Evolutionary conservation across 2,888 invertebrate genomes (phyloP).

Genomic region (Polietes domitor): DNA sequence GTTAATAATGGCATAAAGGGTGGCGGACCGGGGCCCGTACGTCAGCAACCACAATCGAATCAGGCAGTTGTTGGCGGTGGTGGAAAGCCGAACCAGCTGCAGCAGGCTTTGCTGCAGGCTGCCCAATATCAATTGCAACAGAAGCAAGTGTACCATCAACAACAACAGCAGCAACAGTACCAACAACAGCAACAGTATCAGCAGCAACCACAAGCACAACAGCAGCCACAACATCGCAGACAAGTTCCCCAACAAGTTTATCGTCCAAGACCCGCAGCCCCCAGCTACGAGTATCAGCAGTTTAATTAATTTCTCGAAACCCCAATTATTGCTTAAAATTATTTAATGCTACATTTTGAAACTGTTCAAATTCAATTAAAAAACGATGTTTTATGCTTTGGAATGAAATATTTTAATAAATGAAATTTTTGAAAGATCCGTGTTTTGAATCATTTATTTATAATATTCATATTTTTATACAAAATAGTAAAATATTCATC

Average conservation of each 20-base stretch:
- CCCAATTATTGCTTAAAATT: not conserved
- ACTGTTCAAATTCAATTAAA: not conserved
- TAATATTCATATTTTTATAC: no score
- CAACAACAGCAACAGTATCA: slow-evolving; percentile 21
- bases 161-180: slow-evolving; percentile 37
- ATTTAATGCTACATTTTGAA: not conserved
- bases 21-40: not conserved
- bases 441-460: no score
- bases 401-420: not conserved
- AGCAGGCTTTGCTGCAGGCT: slow-evolving; percentile 58
- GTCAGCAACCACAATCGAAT: slow-evolving; percentile 24
- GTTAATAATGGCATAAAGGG: slow-evolving; percentile 24
- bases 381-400: not conserved
- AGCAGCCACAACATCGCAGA: slow-evolving; percentile 40
- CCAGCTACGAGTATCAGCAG: slow-evolving; percentile 55
- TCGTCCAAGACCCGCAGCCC: slow-evolving; percentile 57
- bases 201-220: slow-evolving; percentile 36
- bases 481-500: no score
- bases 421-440: not conserved
- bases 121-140: slow-evolving; percentile 62
- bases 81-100: slow-evolving; percentile 57
- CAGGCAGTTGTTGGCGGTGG: slow-evolving; percentile 51
- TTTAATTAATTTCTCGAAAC: slow-evolving; percentile 42
- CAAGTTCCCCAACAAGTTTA: slow-evolving; percentile 56
- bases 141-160: slow-evolving; percentile 41